Conservation (phyloP, 2,888 invertebrate genomes). For the Trissolcus japonicus region DNA sequence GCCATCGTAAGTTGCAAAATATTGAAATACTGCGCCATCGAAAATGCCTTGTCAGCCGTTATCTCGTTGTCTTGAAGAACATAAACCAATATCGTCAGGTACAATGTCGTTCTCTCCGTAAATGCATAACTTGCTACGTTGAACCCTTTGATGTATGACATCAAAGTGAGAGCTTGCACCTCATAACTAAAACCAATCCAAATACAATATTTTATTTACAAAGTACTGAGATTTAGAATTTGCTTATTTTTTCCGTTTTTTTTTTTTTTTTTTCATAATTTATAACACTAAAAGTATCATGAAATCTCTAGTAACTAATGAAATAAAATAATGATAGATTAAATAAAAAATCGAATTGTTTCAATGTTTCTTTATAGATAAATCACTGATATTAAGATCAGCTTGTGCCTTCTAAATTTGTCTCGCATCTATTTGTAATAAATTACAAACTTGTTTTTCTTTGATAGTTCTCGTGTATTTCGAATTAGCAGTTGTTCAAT, state of each 20-base stretch:
- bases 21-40: conserved; percentile 87
- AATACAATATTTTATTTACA: not conserved
- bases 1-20: conserved; percentile 83
- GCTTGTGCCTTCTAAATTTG: no score
- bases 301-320: not conserved
- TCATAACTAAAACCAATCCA: conserved; percentile 79
- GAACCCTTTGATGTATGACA: conserved; percentile 83
- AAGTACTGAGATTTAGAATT: not conserved
- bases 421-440: no score
- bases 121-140: conserved; percentile 84
- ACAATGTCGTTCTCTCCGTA: conserved; percentile 89
- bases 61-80: conserved; percentile 80
- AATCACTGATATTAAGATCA: no score
- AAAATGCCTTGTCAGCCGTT: conserved; percentile 83
- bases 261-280: no score
- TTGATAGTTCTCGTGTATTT: no score
- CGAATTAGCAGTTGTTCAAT: not conserved
- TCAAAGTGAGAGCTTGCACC: conserved; percentile 81
- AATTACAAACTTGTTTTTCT: no score
- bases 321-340: not conserved
- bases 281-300: not conserved
- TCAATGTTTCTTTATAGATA: not conserved
- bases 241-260: no score
- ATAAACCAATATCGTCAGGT: conserved; percentile 87
- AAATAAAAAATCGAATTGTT: not conserved